A percentile compares a stretch with the other conserved stretches of the same genome.
phyloP scores from a whole-genome alignment of 2,888 invertebrate species.

The Syrphus vitripennis region DNA sequence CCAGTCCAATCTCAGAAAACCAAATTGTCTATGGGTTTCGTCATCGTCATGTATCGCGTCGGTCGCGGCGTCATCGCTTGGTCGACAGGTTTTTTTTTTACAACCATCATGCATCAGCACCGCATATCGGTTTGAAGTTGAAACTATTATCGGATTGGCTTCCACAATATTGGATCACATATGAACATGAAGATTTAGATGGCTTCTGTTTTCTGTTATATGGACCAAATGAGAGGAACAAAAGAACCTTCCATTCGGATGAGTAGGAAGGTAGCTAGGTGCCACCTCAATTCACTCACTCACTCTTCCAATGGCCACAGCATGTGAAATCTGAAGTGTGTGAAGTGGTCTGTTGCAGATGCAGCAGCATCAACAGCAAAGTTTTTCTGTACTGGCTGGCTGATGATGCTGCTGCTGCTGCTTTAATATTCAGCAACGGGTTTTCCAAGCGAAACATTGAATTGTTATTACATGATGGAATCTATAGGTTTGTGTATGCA shows the following conservation, averaged over 20 bases:
- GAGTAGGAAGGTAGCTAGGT: neutral
- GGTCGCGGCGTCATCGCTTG: neutral
- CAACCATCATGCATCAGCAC: neutral
- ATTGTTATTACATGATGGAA: constrained; percentile 36
- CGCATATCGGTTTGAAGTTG: neutral
- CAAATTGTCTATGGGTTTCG: constrained; percentile 35
- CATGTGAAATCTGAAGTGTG: constrained; percentile 24
- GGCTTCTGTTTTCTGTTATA: constrained; percentile 13
- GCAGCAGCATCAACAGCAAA: neutral
- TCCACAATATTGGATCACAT: constrained; percentile 29
- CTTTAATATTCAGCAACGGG: constrained; percentile 37
- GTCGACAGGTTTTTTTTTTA: neutral
- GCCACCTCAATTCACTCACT: constrained; percentile 15
- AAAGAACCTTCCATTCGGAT: neutral
- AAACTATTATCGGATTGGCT: constrained; percentile 37
- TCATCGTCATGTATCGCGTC: neutral
- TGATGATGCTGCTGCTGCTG: neutral
- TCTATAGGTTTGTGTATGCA: constrained; percentile 1
- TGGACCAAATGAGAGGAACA: neutral
- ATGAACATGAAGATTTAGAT: neutral
- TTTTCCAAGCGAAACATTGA: constrained; percentile 55
- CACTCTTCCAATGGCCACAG: constrained; percentile 16
- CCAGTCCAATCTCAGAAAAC: constrained; percentile 22
- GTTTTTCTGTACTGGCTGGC: neutral
- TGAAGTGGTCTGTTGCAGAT: constrained; percentile 39